Conservation (phyloP, 2,797 vertebrate genomes). For the Crocodylus rhombifer region DNA sequence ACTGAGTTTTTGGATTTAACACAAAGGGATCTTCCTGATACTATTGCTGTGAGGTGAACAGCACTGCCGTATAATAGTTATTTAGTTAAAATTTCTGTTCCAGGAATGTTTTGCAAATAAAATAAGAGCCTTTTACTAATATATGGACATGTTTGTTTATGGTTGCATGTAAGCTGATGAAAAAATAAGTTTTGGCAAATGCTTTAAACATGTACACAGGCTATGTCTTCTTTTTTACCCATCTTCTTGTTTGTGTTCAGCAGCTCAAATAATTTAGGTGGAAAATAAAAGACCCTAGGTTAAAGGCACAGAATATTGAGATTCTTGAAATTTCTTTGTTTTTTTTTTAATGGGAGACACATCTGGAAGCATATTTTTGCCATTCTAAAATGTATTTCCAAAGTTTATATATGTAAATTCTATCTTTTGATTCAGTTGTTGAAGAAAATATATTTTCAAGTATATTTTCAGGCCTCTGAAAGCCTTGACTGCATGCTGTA, state of each 20-base stretch:
- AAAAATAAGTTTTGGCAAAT: not conserved
- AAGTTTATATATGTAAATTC: not conserved
- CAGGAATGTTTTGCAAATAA: not conserved
- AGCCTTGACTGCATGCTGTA: not conserved
- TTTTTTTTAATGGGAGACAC: constrained; percentile 71
- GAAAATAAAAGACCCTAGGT: constrained; percentile 76
- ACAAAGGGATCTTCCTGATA: no score
- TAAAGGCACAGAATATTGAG: constrained; percentile 72
- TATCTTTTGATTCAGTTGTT: not conserved
- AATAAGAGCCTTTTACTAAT: not conserved
- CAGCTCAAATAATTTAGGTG: constrained; percentile 78
- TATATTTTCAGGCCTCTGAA: not conserved
- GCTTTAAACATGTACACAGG: not conserved
- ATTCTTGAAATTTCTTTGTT: constrained; percentile 69
- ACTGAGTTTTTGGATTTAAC: not conserved
- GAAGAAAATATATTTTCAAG: not conserved
- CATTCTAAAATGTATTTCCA: not conserved
- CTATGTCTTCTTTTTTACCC: not conserved
- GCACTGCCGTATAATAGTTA: not conserved
- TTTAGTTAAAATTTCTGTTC: not conserved
- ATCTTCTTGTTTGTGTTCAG: constrained; percentile 76
- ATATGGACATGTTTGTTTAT: not conserved
- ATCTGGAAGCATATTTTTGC: constrained; percentile 63
- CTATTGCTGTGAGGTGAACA: not conserved
- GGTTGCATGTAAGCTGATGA: not conserved